Evolutionary conservation across 2,888 invertebrate species (phyloP), one percentile per base, ranked within the genome.

Genomic region (Salticus scenicus): DNA sequence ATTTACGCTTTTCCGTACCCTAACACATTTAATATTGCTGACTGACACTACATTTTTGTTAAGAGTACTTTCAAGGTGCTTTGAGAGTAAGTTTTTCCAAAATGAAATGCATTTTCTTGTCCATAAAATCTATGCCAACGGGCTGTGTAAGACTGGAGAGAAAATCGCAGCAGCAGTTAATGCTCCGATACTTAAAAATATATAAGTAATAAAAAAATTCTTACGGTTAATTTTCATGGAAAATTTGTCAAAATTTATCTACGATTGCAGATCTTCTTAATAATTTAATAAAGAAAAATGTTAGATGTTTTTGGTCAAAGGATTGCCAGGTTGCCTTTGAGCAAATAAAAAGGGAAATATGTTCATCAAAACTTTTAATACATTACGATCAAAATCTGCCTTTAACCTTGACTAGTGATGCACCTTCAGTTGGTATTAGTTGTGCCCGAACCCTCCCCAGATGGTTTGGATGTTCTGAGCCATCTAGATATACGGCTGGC

Each of bases 261-360:
- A 72, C 72, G 12, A 51, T 57, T 1, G 72, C 72, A 72, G 30
- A 72, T 31, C 72, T 51, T 28, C 30, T 72, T 20, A 72, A 72
- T 57, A 51, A 57, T 10, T 17, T 72, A 24, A 72, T 51, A 51
- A 28, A 70, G 17, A 70, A 70, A 37, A 41, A 24, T 17, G 70
- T 24, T 7, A 70, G 41, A 70, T 70, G 37, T 70, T 7, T 20
- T 20, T 70, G 41, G 70, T 70, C 70, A 8, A 70, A 24, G 41
- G 27, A 37, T 27, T 70, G 70, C 41, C 70, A 70, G 70, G 41
- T 28, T 5, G 70, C 70, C 24, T 70, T 70, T 70, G 37, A 70
- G 70, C n/a, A 17, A 70, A 41, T 70, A 2, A 70, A 70, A 66
- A 70, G 24, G 24, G 70, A 70, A 41, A 41, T 70, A 8, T 70